These are phyloP conservation scores for Pithecia hirsuta DNA, from an alignment of 2,797 vertebrate species.

Conservation along the genomic window DNA sequence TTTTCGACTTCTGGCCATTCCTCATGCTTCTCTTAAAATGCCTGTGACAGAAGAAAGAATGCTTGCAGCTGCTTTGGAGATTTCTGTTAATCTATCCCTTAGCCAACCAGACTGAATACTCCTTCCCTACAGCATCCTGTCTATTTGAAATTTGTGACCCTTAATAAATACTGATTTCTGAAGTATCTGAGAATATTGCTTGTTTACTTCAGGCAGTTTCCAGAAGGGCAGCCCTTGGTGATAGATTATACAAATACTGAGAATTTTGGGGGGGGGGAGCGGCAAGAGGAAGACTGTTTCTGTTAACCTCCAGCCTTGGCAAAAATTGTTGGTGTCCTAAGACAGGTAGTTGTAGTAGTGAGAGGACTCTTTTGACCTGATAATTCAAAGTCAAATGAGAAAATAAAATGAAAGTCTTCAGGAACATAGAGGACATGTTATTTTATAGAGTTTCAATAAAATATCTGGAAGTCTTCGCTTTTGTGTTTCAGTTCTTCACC, in stretches of 20 bases:
- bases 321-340: neutral
- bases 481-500: neutral
- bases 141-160: neutral
- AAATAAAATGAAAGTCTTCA: neutral
- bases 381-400: slow-evolving; percentile 26
- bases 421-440: neutral
- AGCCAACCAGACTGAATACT: neutral
- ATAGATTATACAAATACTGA: neutral
- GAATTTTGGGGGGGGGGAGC: slow-evolving; percentile 9
- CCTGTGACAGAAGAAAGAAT: neutral
- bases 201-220: slow-evolving; percentile 12
- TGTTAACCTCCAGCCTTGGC: neutral
- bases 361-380: neutral
- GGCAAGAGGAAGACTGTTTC: neutral
- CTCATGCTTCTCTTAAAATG: neutral
- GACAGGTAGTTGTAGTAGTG: neutral
- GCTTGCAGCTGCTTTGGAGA: neutral
- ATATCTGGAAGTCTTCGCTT: neutral
- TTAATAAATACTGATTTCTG: neutral
- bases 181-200: neutral
- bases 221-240: neutral
- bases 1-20: neutral
- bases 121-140: neutral
- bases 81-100: neutral
- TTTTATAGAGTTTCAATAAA: slow-evolving; percentile 31